Evolutionary conservation across 2,888 invertebrate species (phyloP).

Genomic region (Drosophila greeni): DNA sequence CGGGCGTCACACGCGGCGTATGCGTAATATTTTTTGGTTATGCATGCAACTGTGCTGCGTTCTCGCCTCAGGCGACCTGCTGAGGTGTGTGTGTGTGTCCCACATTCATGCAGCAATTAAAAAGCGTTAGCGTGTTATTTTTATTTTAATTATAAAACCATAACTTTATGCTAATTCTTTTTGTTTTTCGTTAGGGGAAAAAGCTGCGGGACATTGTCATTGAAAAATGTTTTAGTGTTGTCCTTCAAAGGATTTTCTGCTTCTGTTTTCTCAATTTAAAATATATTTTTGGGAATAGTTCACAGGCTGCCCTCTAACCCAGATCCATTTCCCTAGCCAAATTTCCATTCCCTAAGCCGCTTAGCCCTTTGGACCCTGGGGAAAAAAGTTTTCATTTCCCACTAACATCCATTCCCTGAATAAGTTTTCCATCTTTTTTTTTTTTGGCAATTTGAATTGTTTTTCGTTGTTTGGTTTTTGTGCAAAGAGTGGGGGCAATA

Average conservation of each 20-base stretch:
- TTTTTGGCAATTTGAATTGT: slow-evolving; percentile 17
- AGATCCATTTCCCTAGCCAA: slow-evolving; percentile 9
- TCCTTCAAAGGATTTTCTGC: background rate
- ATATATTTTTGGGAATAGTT: background rate
- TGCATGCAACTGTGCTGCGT: slow-evolving; percentile 44
- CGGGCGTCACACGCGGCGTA: slow-evolving; percentile 49
- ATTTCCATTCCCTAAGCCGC: slow-evolving; percentile 20
- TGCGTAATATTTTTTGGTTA: slow-evolving; percentile 59
- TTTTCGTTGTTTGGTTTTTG: slow-evolving; percentile 17
- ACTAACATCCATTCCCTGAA: slow-evolving; percentile 2
- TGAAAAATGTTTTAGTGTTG: background rate
- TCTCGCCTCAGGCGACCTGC: slow-evolving; percentile 7
- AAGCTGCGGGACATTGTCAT: slow-evolving; percentile 3
- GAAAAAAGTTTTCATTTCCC: slow-evolving; percentile 7
- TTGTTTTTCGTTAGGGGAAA: background rate
- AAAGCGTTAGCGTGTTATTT: slow-evolving; percentile 43
- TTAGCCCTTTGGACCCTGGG: slow-evolving; percentile 4
- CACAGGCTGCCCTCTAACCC: background rate
- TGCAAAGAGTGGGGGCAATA: no score
- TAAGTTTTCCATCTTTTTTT: slow-evolving; percentile 21
- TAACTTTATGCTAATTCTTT: slow-evolving; percentile 51
- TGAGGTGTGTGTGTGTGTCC: slow-evolving; percentile 39
- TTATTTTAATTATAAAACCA: slow-evolving; percentile 60
- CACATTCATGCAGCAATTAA: slow-evolving; percentile 56
- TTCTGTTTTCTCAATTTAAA: slow-evolving; percentile 1